Evolutionary conservation across 1,140 invertebrate species (phyloP).

Genomic region (Leptestheria dahalacensis): DNA sequence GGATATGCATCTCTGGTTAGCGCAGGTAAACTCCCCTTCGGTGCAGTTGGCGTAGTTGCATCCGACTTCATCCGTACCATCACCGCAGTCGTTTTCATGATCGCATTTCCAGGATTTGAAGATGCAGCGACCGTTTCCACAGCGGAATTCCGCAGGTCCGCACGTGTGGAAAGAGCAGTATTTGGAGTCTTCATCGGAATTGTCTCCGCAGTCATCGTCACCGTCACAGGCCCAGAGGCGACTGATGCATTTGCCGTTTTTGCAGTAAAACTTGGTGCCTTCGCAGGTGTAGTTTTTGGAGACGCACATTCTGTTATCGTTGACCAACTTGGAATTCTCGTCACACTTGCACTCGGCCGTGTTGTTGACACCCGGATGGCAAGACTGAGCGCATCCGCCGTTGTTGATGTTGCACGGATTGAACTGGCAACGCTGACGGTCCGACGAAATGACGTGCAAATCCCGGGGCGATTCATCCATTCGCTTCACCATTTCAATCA

Average conservation of each 20-base stretch:
- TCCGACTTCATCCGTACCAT: constrained; percentile 80
- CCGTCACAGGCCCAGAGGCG: constrained; percentile 93
- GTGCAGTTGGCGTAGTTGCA: constrained; percentile 80
- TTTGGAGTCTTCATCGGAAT: constrained; percentile 77
- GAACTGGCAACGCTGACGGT: constrained; percentile 58
- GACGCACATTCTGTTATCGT: constrained; percentile 82
- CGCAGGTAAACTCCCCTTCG: constrained; percentile 83
- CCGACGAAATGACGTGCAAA: constrained; percentile 57
- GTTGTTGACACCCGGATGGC: constrained; percentile 70
- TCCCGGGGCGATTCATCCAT: constrained; percentile 80
- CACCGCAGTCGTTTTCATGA: constrained; percentile 69
- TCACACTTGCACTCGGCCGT: constrained; percentile 76
- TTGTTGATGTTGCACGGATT: constrained; percentile 85
- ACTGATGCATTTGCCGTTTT: constrained; percentile 87
- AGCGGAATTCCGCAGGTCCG: constrained; percentile 80
- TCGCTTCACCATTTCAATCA: constrained; percentile 83
- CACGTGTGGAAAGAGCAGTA: constrained; percentile 91
- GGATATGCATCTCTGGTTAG: constrained; percentile 77
- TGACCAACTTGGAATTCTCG: constrained; percentile 69
- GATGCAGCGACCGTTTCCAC: constrained; percentile 85
- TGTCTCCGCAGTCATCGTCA: constrained; percentile 88
- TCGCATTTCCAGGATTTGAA: constrained; percentile 90
- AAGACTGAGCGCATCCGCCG: constrained; percentile 89
- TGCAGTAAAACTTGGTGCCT: constrained; percentile 74
- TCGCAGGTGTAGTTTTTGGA: constrained; percentile 77